Evolutionary conservation across 2,113 vertebrate genomes (phyloP).

Genomic region (Melospiza georgiana): DNA sequence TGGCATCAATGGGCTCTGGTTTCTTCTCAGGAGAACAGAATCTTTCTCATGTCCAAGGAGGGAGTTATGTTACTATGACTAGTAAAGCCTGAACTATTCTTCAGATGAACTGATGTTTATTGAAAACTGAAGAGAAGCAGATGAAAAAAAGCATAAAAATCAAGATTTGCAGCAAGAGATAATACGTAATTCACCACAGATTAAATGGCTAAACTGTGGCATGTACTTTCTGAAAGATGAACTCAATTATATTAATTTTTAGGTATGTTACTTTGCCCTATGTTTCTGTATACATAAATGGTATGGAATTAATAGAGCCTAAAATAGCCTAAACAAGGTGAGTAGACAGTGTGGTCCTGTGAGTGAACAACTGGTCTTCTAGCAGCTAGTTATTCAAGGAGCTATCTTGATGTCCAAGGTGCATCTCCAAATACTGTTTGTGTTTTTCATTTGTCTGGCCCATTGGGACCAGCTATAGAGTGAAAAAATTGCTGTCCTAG

Average conservation of each 20-base stretch:
- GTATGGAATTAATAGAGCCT: neutral
- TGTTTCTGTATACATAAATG: neutral
- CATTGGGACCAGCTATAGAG: neutral
- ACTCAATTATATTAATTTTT: neutral
- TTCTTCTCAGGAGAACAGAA: neutral
- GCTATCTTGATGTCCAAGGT: neutral
- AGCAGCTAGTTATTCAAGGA: neutral
- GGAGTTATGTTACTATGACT: neutral
- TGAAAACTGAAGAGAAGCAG: neutral
- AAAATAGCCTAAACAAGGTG: neutral
- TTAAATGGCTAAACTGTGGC: neutral
- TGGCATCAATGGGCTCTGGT: neutral
- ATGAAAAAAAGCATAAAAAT: neutral
- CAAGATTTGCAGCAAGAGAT: neutral
- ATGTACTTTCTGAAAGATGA: neutral
- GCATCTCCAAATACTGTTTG: neutral
- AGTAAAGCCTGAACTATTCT: neutral
- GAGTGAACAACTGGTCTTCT: neutral
- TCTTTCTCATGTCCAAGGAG: neutral
- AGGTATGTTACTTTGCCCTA: neutral
- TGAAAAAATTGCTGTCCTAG: neutral
- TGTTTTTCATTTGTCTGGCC: neutral
- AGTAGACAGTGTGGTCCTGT: neutral
- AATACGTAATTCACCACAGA: neutral
- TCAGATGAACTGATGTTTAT: neutral